Base-by-base conservation (phyloP, 2,113 vertebrate genomes). In the Campylomormyrus tamandua region DNA sequence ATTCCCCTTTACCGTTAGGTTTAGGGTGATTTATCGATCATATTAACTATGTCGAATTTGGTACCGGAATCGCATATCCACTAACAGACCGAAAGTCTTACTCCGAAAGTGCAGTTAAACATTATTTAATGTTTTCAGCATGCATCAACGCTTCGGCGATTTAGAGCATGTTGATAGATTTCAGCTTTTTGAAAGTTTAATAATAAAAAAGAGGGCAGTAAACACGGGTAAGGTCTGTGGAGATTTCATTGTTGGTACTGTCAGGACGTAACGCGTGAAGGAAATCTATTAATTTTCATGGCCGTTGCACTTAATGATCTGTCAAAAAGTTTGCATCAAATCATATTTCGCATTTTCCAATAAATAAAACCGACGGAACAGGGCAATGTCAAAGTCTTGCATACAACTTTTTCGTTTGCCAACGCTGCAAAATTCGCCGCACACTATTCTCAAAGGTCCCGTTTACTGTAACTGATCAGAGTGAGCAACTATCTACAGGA, bases 151-250 rank as follows among this genome's bases (percentile, higher is more conserved):
- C 21, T 46, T 24, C 50, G 15, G 9, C 49, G 89, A 90, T 92
- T 91, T 90, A 88, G 83, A 88, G 91, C 88, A 2, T 42, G 89
- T 70, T 13, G 53, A 86, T 89, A 91, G 88, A 90, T 90, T 91
- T 90, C 88, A 77, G 27, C 11, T 42, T 89, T 87, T 92, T 91
- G 90, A 35, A 53, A 91, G 66, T 87, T 56, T 87, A 87, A 92
- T 90, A 62, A 87, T 87, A 92, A 90, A 92, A 91, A 90, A 62
- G 24, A 90, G 91, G 91, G 52, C 31, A 27, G 84, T 89, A 92
- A 91, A 91, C 88, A 90, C 84, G 48, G 86, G 15, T 91, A 89
- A 91, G 88, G 56, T 35, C 39, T 5, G 74, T 58, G 53, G 49
- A 87, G 86, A 88, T 88, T 86, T 74, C 70, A 48, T 89, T 88